Evolutionary conservation across 1,140 invertebrate genomes (phyloP).

Genomic region (Parasteatoda tepidariorum): DNA sequence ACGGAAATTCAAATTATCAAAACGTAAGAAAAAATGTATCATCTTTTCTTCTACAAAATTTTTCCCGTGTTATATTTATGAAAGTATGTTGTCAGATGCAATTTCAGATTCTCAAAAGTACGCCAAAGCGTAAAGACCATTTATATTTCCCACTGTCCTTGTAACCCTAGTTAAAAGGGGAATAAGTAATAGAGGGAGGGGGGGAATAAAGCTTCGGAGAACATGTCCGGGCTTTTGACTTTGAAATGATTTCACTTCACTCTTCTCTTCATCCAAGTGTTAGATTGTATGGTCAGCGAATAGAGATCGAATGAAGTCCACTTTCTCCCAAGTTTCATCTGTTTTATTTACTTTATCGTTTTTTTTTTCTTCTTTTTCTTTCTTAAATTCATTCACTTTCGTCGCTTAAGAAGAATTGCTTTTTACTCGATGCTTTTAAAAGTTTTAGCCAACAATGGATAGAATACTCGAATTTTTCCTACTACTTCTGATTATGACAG

Average conservation of each 20-base stretch:
- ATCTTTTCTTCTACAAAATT: too few relatives aligned
- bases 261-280: constrained; percentile 26
- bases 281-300: constrained; percentile 48
- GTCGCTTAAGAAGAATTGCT: constrained; percentile 41
- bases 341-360: constrained; percentile 21
- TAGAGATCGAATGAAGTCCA: constrained; percentile 27
- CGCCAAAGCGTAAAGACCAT: background rate
- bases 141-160: background rate
- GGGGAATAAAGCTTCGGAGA: constrained; percentile 26
- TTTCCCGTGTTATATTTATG: too few relatives aligned
- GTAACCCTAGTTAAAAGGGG: background rate
- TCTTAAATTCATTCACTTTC: constrained; percentile 15
- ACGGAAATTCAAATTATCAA: too few relatives aligned
- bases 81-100: too few relatives aligned
- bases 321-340: constrained; percentile 9
- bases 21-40: too few relatives aligned
- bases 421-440: constrained; percentile 17
- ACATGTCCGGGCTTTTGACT: constrained; percentile 57
- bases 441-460: background rate
- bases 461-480: background rate
- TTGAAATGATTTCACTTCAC: constrained; percentile 46
- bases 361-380: constrained; percentile 8
- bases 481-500: background rate
- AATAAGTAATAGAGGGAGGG: background rate
- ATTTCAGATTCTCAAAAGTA: too few relatives aligned